A percentile compares a stretch with the other conserved stretches of the same genome.
Evolutionary conservation across 1,140 invertebrate genomes (phyloP).

Genomic region (Musca vetustissima): DNA sequence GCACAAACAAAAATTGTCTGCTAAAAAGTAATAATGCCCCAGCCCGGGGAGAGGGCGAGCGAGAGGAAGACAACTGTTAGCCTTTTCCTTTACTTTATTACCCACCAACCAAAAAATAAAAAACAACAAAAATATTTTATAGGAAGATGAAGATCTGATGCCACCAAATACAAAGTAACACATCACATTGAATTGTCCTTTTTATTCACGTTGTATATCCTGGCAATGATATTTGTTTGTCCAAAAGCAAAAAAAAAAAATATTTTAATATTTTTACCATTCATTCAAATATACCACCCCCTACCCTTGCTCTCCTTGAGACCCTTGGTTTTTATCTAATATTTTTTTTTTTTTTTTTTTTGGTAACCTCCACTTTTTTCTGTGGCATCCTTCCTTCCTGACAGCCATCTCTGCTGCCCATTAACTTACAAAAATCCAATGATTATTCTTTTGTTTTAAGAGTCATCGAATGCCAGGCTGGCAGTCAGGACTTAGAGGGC

Average conservation of each 20-base stretch:
- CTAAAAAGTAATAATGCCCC: too few species aligned
- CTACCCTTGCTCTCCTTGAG: background rate
- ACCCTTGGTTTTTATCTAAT: background rate
- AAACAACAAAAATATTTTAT: background rate
- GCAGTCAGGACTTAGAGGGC: too few species aligned
- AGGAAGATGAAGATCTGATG: background rate
- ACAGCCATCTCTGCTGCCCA: too few species aligned
- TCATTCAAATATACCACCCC: too few species aligned
- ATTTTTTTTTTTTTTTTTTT: too few species aligned
- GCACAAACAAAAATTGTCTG: too few species aligned
- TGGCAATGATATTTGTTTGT: background rate
- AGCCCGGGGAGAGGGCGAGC: too few species aligned
- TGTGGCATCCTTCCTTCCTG: constrained; percentile 14
- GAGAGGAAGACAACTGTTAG: background rate
- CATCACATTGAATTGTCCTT: background rate
- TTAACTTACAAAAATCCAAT: constrained; percentile 3
- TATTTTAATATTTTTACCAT: background rate
- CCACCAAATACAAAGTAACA: background rate
- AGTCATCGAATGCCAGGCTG: too few species aligned
- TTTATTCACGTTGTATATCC: too few species aligned
- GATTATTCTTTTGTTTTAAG: constrained; percentile 25
- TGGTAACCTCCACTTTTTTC: background rate
- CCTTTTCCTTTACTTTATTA: constrained; percentile 5
- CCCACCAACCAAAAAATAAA: background rate
- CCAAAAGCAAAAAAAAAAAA: too few species aligned